A percentile compares a stretch with the other conserved stretches of the same genome.
Conservation (phyloP, 2,113 vertebrate species). For the Passer montanus region DNA sequence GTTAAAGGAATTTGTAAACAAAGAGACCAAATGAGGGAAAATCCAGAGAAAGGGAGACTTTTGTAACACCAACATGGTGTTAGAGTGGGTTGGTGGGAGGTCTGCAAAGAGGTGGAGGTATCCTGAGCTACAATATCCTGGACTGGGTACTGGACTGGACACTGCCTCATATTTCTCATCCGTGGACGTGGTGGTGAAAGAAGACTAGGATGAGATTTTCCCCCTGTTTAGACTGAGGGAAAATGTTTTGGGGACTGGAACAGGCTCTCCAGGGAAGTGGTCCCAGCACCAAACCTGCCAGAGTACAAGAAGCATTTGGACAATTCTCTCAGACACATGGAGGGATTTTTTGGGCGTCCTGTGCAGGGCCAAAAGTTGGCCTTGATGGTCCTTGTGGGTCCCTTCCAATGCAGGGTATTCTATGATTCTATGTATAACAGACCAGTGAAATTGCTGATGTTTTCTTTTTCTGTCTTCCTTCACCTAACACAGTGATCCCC, state of each 20-base stretch:
- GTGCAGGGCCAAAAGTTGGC: background rate
- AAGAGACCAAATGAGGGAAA: background rate
- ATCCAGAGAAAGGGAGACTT: background rate
- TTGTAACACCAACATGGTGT: background rate
- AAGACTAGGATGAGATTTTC: background rate
- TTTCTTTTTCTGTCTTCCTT: background rate
- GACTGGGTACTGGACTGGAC: background rate
- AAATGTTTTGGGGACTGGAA: background rate
- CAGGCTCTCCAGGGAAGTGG: background rate
- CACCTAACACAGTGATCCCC: accelerated
- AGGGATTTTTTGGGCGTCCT: background rate
- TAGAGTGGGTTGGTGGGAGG: background rate
- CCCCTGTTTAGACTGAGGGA: background rate
- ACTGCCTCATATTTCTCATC: background rate
- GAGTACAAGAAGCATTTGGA: background rate
- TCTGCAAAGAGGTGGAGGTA: background rate
- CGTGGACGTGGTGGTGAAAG: background rate
- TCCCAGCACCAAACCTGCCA: background rate
- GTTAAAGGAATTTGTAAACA: background rate
- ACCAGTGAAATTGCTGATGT: background rate
- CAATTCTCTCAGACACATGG: background rate
- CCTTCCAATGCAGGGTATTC: background rate
- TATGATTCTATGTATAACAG: background rate
- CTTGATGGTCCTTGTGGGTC: background rate
- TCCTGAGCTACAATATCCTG: background rate